Base-by-base conservation (phyloP, 2,888 invertebrate species). In the Hypsopygia costalis region DNA sequence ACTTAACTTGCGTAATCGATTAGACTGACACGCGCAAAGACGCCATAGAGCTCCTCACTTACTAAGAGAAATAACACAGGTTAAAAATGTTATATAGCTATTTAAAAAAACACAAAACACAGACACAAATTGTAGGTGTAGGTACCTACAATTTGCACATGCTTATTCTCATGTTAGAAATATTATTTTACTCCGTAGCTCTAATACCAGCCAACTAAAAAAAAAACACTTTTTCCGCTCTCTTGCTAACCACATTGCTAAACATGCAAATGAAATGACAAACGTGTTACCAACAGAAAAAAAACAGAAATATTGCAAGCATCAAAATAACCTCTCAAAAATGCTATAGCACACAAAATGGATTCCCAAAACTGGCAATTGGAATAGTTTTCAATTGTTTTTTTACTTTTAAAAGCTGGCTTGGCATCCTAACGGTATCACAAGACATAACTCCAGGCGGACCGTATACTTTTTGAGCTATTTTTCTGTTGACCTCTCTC, bases 361-460 rank as follows among this genome's bases (percentile, higher is more conserved):
- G 71, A 88, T 88, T 87, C 87, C 83, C 48, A 69, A 79, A 73
- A 71, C 81, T 81, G 86, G 81, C 88, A 87, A 87, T 88, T 88
- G 86, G 85, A 83, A 88, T 88, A 88, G 87, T 86, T 87, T 81
- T 73, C 66, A 65, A 64, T 65, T 71, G 33, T 39, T 74, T 72
- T n/a, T 78, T 81, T 70, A 66, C 58, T 79, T 80, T 85, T 77
- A 67, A 69, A 70, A 66, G 62, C 63, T 61, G 69, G 38, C 27
- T 30, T 69, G 85, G 86, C 77, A 87, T 87, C 74, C 88, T 88
- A 88, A 88, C 88, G 88, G 88, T 85, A 87, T 78, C 60, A 64
- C 56, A 74, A 69, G 85, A 82, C 88, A 86, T 86, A 87, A 81
- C 86, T 85, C 63, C 55, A 58, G 64, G 71, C 76, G 73, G 81